phyloP scores from a whole-genome alignment of 2,113 vertebrate species.

The Pipa parva region DNA sequence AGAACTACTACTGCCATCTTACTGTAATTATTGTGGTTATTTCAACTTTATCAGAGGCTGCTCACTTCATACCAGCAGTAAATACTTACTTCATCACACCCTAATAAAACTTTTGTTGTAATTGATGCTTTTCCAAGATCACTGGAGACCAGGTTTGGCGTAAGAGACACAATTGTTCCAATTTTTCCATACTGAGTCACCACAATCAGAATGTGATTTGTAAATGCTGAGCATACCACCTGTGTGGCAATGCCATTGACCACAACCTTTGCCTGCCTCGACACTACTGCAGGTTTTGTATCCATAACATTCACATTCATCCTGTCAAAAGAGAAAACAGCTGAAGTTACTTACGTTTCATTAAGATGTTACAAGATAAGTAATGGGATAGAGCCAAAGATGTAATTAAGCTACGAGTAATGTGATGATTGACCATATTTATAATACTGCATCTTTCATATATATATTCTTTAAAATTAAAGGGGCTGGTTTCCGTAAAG shows the following conservation, averaged over 20 bases:
- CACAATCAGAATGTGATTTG: slow-evolving; percentile 84
- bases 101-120: slow-evolving; percentile 84
- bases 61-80: background rate
- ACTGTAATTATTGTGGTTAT: too few relatives aligned
- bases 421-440: too few relatives aligned
- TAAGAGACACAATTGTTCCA: slow-evolving; percentile 82
- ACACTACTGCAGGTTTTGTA: slow-evolving; percentile 61
- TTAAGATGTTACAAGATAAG: too few relatives aligned
- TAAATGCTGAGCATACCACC: slow-evolving; percentile 89
- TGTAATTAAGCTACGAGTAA: too few relatives aligned
- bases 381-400: too few relatives aligned
- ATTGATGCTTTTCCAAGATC: slow-evolving; percentile 72
- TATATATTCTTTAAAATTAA: too few relatives aligned
- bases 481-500: too few relatives aligned
- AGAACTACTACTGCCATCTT: too few relatives aligned
- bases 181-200: slow-evolving; percentile 93
- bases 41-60: too few relatives aligned
- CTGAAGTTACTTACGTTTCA: too few relatives aligned
- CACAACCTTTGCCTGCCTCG: slow-evolving; percentile 69
- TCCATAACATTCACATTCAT: slow-evolving; percentile 60
- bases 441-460: too few relatives aligned
- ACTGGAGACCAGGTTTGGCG: slow-evolving; percentile 67
- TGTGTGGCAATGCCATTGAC: slow-evolving; percentile 79
- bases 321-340: background rate
- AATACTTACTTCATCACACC: slow-evolving; percentile 84